Percentiles rank a stretch among this genome's conserved stretches.
Conservation (phyloP, 2,113 vertebrate genomes). For the Potamarius usumacintae region DNA sequence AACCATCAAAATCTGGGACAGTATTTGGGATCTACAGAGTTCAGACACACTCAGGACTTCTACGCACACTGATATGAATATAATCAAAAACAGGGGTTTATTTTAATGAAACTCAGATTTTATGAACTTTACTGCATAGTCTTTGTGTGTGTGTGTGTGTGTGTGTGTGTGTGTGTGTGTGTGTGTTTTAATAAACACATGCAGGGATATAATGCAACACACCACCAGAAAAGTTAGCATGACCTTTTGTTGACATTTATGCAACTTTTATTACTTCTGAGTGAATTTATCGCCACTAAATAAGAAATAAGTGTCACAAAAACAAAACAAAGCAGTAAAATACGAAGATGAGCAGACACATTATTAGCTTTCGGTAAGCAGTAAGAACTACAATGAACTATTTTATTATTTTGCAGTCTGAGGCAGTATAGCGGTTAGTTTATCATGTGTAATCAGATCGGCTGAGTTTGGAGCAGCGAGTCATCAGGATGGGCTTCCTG, state of each 20-base stretch:
- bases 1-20: not conserved
- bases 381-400: not conserved
- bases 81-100: not conserved
- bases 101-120: not conserved
- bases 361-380: not conserved
- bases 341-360: not conserved
- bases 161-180: no score
- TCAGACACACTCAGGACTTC: not conserved
- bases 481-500: conserved; percentile 19
- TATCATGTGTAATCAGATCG: conserved; percentile 17
- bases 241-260: not conserved
- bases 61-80: not conserved
- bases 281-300: not conserved
- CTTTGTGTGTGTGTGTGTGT: no score
- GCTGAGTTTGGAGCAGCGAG: conserved; percentile 6
- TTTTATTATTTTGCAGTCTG: not conserved
- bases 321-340: not conserved
- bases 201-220: not conserved
- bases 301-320: not conserved
- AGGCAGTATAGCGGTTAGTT: not conserved
- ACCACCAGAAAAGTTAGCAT: not conserved
- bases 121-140: not conserved
- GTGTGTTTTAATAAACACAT: not conserved
- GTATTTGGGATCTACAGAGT: not conserved
- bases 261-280: not conserved